These are phyloP conservation scores for Scelioninae gen. 1 DNA, from an alignment of 2,888 invertebrate genomes.

Conservation along the genomic window DNA sequence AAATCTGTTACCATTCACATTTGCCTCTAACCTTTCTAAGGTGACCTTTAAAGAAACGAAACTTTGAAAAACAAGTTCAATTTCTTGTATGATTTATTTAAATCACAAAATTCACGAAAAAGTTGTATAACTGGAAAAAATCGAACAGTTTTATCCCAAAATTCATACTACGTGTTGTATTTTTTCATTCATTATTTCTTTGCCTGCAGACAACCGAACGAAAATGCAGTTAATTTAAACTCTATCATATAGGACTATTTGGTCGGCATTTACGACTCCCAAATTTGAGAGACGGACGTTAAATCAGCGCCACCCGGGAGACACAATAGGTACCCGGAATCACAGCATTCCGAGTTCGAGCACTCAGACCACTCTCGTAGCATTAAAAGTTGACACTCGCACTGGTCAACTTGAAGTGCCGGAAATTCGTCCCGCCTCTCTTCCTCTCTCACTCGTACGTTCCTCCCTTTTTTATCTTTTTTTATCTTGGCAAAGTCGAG, in stretches of 20 bases:
- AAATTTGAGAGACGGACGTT: constrained; percentile 58
- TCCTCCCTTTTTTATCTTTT: constrained; percentile 9
- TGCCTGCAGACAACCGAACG: constrained; percentile 17
- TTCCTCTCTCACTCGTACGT: constrained; percentile 10
- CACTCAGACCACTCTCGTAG: constrained; percentile 67
- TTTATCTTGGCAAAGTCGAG: too few species aligned
- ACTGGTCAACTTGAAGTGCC: constrained; percentile 71
- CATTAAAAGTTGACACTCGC: constrained; percentile 77
- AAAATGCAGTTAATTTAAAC: constrained; percentile 46
- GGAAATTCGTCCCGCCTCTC: constrained; percentile 61
- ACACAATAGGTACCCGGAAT: constrained; percentile 67
- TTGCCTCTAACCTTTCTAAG: too few species aligned
- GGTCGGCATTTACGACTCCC: constrained; percentile 51
- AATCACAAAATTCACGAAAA: not conserved
- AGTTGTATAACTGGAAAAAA: constrained; percentile 34
- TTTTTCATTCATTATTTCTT: too few species aligned
- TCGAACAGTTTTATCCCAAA: too few species aligned
- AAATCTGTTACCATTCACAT: too few species aligned
- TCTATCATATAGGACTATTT: constrained; percentile 45
- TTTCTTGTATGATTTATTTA: too few species aligned
- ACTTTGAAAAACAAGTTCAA: too few species aligned
- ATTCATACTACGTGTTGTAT: too few species aligned
- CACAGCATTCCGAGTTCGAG: constrained; percentile 57
- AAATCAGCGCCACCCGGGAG: constrained; percentile 57
- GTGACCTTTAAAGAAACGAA: too few species aligned